Evolutionary conservation across 2,113 vertebrate species (phyloP).

Genomic region (Columbina picui): DNA sequence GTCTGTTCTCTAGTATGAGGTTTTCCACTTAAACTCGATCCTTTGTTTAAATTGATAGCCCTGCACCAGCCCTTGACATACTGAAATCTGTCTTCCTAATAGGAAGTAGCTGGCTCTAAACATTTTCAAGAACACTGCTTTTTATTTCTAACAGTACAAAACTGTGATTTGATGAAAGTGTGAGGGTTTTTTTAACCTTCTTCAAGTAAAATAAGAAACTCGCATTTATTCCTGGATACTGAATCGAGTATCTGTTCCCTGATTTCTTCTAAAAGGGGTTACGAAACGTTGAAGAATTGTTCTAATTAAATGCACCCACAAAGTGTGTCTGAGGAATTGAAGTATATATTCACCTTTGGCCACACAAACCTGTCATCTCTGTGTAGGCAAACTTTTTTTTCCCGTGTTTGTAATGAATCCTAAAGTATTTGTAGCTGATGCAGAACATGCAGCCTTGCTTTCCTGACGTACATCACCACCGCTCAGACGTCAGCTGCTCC

Average conservation of each 20-base stretch:
- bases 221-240: neutral
- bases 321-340: neutral
- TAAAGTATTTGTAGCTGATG: neutral
- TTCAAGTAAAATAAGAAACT: neutral
- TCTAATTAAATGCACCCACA: neutral
- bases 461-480: fast-evolving
- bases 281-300: neutral
- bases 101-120: neutral
- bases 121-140: neutral
- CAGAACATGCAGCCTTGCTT: neutral
- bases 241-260: neutral
- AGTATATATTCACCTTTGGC: neutral
- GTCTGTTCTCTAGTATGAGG: neutral
- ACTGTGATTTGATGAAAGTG: neutral
- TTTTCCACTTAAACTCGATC: neutral
- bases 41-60: neutral
- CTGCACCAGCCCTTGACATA: neutral
- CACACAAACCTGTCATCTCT: neutral
- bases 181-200: neutral
- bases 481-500: neutral
- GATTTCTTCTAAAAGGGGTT: neutral
- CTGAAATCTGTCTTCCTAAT: neutral
- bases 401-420: neutral
- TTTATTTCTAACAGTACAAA: neutral
- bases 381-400: neutral